These are phyloP conservation scores for Platysternon megacephalum DNA, from an alignment of 2,113 vertebrate species.

Conservation along the genomic window DNA sequence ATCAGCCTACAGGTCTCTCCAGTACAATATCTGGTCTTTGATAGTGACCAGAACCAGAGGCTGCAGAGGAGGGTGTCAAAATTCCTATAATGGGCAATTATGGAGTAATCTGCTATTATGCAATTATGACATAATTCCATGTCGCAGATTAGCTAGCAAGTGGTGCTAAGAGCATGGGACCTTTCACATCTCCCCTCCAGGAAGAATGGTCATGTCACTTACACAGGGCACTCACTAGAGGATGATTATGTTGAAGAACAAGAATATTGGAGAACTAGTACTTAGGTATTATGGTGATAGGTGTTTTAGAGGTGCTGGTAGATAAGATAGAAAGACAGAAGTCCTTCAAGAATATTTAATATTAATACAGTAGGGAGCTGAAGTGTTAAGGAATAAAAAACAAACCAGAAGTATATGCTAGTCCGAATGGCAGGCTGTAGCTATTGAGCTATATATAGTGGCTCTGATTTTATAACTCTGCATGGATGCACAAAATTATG, in stretches of 20 bases:
- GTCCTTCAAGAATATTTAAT: not conserved
- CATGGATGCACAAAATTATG: not conserved
- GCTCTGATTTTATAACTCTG: accelerated
- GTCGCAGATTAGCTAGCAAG: not conserved
- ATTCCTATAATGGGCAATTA: not conserved
- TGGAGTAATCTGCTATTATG: not conserved
- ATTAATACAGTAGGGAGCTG: not conserved
- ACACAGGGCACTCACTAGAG: accelerated
- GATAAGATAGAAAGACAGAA: not conserved
- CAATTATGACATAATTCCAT: not conserved
- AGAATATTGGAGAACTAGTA: not conserved
- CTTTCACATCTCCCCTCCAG: not conserved
- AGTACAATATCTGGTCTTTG: not conserved
- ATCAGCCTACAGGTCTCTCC: not conserved
- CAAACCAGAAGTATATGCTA: not conserved
- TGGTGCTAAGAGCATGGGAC: not conserved
- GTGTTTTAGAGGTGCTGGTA: not conserved
- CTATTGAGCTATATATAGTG: not conserved
- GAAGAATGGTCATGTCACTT: not conserved
- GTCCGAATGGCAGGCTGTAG: accelerated
- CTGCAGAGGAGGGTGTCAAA: not conserved
- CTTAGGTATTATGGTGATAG: not conserved
- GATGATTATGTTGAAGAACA: not conserved
- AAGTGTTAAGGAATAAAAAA: not conserved
- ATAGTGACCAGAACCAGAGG: not conserved